Percentiles rank a stretch among this genome's conserved stretches.
Conservation (phyloP, 37 sponge, comb jelly and placozoan species). For the Chondrosia reniformis region DNA sequence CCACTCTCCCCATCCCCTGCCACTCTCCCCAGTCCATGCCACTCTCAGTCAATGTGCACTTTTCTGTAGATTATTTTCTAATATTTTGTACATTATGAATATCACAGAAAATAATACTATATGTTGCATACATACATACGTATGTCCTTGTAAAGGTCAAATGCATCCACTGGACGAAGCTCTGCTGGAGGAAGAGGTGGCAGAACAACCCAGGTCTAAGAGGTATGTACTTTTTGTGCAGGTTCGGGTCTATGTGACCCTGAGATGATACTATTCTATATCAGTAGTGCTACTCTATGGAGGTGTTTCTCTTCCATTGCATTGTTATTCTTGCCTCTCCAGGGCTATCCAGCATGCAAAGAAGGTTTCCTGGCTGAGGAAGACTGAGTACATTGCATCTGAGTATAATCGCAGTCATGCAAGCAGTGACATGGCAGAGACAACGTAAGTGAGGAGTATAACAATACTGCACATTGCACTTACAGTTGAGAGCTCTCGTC, state of each 20-base stretch:
- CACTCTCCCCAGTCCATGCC: too few species aligned
- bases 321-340: background rate
- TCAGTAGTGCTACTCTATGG: too few species aligned
- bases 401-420: constrained; percentile 86
- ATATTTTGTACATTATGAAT: too few species aligned
- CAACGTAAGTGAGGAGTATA: constrained; percentile 56
- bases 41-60: too few species aligned
- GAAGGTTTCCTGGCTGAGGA: constrained; percentile 93
- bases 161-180: constrained; percentile 85
- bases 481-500: background rate
- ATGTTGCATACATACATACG: too few species aligned
- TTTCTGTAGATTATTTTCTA: too few species aligned
- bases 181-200: constrained; percentile 88
- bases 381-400: constrained; percentile 95
- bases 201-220: constrained; percentile 73
- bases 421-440: constrained; percentile 78
- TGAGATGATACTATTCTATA: too few species aligned
- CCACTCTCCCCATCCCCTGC: too few species aligned
- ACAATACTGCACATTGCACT: background rate
- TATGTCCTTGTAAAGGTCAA: constrained; percentile 20
- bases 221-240: constrained; percentile 36
- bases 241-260: background rate
- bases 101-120: too few species aligned
- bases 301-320: too few species aligned
- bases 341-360: constrained; percentile 80